Conservation (phyloP, 1,140 invertebrate species). For the Vanessa tameamea region DNA sequence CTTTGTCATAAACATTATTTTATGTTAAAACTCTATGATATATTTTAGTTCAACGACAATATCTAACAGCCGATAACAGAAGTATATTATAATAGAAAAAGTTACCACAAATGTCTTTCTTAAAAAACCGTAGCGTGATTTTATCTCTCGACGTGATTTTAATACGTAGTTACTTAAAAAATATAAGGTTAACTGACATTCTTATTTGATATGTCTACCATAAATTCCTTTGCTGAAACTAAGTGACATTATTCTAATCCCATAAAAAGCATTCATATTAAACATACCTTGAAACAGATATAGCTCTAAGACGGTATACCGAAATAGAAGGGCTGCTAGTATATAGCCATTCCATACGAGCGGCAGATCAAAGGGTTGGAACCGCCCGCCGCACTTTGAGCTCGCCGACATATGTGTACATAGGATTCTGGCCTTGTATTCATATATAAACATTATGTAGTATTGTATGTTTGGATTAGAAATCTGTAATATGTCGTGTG, state of each 20-base stretch:
- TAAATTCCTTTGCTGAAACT: background rate
- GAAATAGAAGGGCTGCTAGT: conserved; percentile 51
- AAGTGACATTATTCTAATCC: conserved; percentile 17
- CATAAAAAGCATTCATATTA: conserved; percentile 36
- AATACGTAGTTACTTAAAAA: too few species aligned
- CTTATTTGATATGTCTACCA: background rate
- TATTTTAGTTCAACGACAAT: too few species aligned
- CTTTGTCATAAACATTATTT: too few species aligned
- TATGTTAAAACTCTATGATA: too few species aligned
- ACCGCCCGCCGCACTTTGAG: conserved; percentile 52
- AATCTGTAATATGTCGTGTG: background rate
- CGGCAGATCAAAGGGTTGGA: conserved; percentile 55
- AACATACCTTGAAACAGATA: conserved; percentile 32
- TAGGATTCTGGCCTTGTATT: conserved; percentile 28
- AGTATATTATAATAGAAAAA: too few species aligned
- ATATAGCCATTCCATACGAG: conserved; percentile 46
- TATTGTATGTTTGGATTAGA: conserved; percentile 16
- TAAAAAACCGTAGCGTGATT: too few species aligned
- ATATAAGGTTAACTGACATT: background rate
- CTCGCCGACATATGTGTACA: conserved; percentile 40
- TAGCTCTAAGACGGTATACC: conserved; percentile 40
- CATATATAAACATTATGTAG: conserved; percentile 25
- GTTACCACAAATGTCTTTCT: too few species aligned
- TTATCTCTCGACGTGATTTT: too few species aligned
- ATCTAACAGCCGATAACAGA: too few species aligned